A percentile compares a stretch with the other conserved stretches of the same genome.
Conservation (phyloP, 2,113 vertebrate genomes). For the Tamias sibiricus region DNA sequence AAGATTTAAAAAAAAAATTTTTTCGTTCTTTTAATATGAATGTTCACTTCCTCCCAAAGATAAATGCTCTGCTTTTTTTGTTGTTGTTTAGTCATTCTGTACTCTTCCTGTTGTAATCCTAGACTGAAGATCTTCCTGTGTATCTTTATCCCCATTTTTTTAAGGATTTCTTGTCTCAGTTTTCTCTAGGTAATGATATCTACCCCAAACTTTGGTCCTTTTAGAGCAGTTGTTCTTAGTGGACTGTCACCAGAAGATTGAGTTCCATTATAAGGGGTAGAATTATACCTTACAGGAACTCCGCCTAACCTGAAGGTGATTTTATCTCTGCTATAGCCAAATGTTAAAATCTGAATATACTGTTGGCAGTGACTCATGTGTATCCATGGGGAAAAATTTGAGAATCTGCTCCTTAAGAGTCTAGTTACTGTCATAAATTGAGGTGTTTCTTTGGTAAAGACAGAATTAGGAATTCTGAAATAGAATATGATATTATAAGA, state of each 20-base stretch:
- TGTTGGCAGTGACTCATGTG: constrained; percentile 49
- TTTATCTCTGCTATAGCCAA: constrained; percentile 65
- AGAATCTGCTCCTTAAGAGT: constrained; percentile 54
- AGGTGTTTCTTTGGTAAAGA: constrained; percentile 47
- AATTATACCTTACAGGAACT: constrained; percentile 72
- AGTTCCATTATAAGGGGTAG: constrained; percentile 69
- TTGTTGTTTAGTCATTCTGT: constrained; percentile 47
- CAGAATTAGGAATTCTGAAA: constrained; percentile 63
- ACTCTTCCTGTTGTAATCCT: constrained; percentile 9
- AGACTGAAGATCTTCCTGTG: constrained; percentile 63
- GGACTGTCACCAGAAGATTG: constrained; percentile 68
- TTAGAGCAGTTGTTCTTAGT: constrained; percentile 75
- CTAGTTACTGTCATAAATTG: constrained; percentile 46
- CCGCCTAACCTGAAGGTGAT: constrained; percentile 62
- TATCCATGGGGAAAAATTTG: constrained; percentile 42
- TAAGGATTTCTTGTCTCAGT: constrained; percentile 72
- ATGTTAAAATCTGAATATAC: constrained; percentile 64
- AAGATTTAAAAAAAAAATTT: neutral
- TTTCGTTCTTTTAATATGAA: constrained; percentile 53
- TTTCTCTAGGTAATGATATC: constrained; percentile 72
- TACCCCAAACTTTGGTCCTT: constrained; percentile 67
- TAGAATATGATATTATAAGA: neutral
- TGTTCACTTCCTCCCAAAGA: neutral
- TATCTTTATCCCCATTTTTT: constrained; percentile 50
- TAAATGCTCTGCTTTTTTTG: constrained; percentile 43